Evolutionary conservation across 2,888 invertebrate species (phyloP), one percentile per base, ranked within the genome.

Genomic region (Peribatodes rhomboidaria): DNA sequence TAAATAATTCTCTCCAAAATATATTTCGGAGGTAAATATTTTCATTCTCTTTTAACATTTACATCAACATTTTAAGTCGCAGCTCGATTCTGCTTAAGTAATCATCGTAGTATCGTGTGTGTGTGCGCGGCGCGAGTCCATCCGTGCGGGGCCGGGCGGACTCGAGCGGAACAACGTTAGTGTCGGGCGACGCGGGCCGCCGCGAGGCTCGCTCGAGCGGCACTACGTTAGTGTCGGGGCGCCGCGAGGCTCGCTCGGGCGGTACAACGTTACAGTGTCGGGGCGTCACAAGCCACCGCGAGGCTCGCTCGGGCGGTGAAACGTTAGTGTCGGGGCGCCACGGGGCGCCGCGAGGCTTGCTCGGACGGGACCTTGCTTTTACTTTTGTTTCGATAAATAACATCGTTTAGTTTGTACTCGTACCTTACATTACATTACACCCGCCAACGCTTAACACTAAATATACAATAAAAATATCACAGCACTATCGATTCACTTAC

Each of bases 401-500:
- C 86, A 84, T 85, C 75, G 71, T 77, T 88, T 88, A 90, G 90
- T 92, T 92, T 91, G 89, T 87, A 85, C 83, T 88, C 85, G 78
- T 86, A 83, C 86, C 78, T 86, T 86, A 86, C 86, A 79, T 85
- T 86, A 85, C 86, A 79, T 85, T 86, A 85, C 86, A 80, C 83
- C 82, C 84, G 53, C 77, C 83, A 86, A 86, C 79, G 65, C 90
- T 90, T 90, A 90, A 77, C 78, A 79, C 87, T 91, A 91, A 87
- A 89, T 90, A 89, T 92, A 92, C 90, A 92, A 71, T 90, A 90
- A 92, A 90, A 92, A 93, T 93, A 93, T 93, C 92, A 93, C 92
- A 93, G 92, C 92, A 92, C 92, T 88, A 92, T 92, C 92, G 92
- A 92, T 93, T 90, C 91, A 84, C 92, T 92, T 92, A 92, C 86